Conservation (phyloP, 2,113 vertebrate genomes). For the Pseudopodoces humilis region DNA sequence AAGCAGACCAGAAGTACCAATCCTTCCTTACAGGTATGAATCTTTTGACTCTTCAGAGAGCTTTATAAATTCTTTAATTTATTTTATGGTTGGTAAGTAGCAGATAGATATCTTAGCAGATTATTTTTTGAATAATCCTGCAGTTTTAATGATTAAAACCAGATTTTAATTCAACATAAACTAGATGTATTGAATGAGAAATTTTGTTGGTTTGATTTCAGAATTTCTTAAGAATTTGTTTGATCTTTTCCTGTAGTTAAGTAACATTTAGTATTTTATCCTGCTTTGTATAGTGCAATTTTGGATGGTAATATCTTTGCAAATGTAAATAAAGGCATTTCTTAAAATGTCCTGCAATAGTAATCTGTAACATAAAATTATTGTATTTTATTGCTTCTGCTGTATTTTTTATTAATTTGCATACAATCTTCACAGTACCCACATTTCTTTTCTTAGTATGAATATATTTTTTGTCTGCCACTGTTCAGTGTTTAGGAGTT, state of each 20-base stretch:
- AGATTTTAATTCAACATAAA: not conserved
- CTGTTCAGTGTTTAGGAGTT: not conserved
- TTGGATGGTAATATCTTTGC: not conserved
- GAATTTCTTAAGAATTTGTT: not conserved
- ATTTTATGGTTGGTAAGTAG: not conserved
- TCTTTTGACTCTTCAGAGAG: not conserved
- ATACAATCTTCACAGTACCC: not conserved
- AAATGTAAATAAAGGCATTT: constrained; percentile 19
- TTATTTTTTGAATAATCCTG: not conserved
- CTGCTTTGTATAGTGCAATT: not conserved
- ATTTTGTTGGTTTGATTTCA: not conserved
- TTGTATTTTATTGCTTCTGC: not conserved
- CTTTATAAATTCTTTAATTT: not conserved
- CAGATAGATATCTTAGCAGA: not conserved
- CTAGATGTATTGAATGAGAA: not conserved
- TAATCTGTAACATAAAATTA: not conserved
- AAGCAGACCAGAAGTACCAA: not conserved
- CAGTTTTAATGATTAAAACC: not conserved
- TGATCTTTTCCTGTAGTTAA: not conserved
- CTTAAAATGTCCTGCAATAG: not conserved
- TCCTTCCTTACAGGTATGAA: not conserved
- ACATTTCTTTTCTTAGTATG: not conserved
- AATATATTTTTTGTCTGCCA: not conserved
- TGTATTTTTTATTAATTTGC: not conserved
- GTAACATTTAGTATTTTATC: not conserved